Evolutionary conservation across 2,888 invertebrate species (phyloP).

Genomic region (Drosophila nigricruria): DNA sequence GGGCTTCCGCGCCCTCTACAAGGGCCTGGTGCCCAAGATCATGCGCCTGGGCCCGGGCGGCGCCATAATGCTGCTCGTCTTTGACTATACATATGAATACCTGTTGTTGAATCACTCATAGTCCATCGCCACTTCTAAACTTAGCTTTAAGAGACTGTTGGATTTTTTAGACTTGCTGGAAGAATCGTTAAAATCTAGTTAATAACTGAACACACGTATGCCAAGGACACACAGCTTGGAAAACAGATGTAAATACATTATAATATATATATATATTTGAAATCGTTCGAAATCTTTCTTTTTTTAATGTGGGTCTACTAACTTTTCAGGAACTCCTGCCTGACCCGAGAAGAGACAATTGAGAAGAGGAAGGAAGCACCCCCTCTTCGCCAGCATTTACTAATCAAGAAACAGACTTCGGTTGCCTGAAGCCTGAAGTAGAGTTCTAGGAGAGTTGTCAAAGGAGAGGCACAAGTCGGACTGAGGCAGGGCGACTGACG

Average conservation of each 20-base stretch:
- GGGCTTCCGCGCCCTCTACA: conserved; percentile 95
- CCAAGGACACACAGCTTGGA: neutral
- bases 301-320: too few species aligned
- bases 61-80: conserved; percentile 97
- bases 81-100: conserved; percentile 93
- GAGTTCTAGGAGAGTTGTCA: too few species aligned
- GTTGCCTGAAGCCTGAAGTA: too few species aligned
- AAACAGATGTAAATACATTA: conserved; percentile 3
- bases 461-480: too few species aligned
- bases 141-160: conserved; percentile 6
- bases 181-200: neutral
- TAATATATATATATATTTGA: neutral
- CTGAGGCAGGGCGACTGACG: too few species aligned
- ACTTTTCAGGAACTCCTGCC: neutral
- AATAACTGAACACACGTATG: neutral
- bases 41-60: conserved; percentile 97
- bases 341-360: neutral
- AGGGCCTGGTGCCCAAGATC: conserved; percentile 96
- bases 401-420: too few species aligned
- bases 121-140: neutral
- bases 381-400: too few species aligned
- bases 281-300: neutral
- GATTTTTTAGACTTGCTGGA: neutral
- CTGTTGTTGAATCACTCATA: conserved; percentile 83
- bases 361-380: too few species aligned